Base-by-base conservation (phyloP, 2,888 invertebrate genomes). In the Temnothorax unifasciatus region DNA sequence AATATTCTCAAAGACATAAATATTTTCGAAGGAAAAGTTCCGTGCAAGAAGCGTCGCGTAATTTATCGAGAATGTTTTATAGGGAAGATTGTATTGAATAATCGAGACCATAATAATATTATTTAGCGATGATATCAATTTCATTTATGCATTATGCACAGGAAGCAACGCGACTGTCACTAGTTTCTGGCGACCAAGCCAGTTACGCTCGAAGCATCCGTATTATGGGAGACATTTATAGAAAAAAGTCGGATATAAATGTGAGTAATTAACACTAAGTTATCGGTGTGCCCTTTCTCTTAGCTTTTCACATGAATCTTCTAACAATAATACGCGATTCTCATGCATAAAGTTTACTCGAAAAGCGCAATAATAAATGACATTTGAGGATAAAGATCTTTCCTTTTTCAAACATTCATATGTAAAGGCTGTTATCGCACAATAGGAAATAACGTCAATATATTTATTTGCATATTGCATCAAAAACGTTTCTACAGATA, bases 141-240 rank as follows among this genome's bases (percentile, higher is more conserved):
- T 64, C n/a, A 8, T 41, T 69, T 69, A 41, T 61, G 59, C 81
- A 76, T 86, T 83, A 85, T 94, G 94, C 1, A 18, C 94, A 98
- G 98, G 98, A 98, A 95, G 97, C 98, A 0, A 96, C 97, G 11
- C 95, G 98, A 57, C 94, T 98, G 61, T 97, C 98, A 0, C 95
- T 98, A 2, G 97, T 97, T 87, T 97, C 97, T 0, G 98, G 98
- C 0, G 98, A 98, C 93, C 98, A 98, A 95, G 98, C 98, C 0
- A 97, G 97, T 84, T 98, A 98, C 92, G 98, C 98, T 3, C 96
- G 97, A 38, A 98, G 98, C 84, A 97, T 98, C 86, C 96, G 98
- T 81, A 97, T 98, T 69, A 97, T 98, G 95, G 98, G 98, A 0
- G 98, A 98, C 92, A 98, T 98, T 84, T 98, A 97, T 93, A 95